phyloP scores from a whole-genome alignment of 2,113 vertebrate genomes.

The Heteronetta atricapilla region DNA sequence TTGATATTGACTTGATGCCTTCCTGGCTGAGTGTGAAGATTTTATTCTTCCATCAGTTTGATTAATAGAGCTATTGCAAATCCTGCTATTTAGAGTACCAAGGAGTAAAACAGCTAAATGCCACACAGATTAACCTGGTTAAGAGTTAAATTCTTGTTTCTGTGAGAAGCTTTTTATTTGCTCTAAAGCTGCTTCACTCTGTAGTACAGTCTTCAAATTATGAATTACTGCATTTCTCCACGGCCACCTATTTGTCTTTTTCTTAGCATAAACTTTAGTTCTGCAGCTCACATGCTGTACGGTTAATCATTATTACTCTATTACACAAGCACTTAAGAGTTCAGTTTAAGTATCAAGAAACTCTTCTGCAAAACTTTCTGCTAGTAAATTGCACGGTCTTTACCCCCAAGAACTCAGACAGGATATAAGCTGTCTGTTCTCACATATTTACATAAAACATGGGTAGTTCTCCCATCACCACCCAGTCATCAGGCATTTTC shows the following conservation, averaged over 20 bases:
- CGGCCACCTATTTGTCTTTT: background rate
- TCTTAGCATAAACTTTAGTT: background rate
- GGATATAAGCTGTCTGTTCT: background rate
- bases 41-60: conserved; percentile 72
- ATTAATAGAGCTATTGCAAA: conserved; percentile 68
- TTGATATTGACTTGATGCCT: conserved; percentile 71
- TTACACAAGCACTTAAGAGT: background rate
- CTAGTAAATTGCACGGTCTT: background rate
- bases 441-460: background rate
- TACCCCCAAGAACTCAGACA: background rate
- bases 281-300: background rate
- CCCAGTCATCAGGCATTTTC: background rate
- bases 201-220: background rate
- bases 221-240: background rate
- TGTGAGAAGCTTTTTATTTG: background rate
- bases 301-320: background rate
- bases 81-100: conserved; percentile 29
- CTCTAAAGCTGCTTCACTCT: conserved; percentile 39
- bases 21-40: conserved; percentile 70
- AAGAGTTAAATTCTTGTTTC: background rate
- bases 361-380: background rate
- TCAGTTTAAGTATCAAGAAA: background rate
- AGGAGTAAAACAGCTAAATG: conserved; percentile 40
- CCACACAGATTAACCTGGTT: background rate
- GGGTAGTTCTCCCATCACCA: background rate